Base-by-base conservation (phyloP, 2,797 vertebrate genomes). In the Poecile montanus region DNA sequence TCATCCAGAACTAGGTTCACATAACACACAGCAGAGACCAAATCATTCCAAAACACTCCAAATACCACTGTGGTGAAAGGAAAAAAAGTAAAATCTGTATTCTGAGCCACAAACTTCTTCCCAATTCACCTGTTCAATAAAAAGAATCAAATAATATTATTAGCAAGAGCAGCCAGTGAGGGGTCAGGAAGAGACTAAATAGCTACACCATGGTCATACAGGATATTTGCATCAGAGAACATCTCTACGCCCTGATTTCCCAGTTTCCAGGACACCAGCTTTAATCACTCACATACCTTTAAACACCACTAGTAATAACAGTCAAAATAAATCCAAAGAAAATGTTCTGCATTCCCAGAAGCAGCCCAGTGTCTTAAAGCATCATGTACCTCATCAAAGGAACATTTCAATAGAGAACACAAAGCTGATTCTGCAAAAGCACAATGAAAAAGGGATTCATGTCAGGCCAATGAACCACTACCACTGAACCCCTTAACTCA, bases 71-170 rank as follows among this genome's bases (percentile, higher is more conserved):
- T 17, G n/a, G n/a, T 42, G 22, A 27, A 91, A 84, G 34, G 66
- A 78, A 83, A 36, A 80, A 26, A 90, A 76, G 65, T 34, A 57
- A 83, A 85, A 88, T 71, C 50, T 75, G 65, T 72, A 83, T 68
- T 89, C 73, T n/a, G 87, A 85, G 44, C 58, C 75, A 92, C 19
- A 72, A 85, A 82, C 16, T 34, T 75, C 62, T 88, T 78, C 66
- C 51, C 22, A 47, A 56, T 76, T 81, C 75, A 83, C 25, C 47
- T 68, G 68, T 34, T 88, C 65, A 67, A 65, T 63, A 74, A 19
- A 92, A 85, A 91, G 86, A 85, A 71, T 47, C 50, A 89, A 77
- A 71, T 73, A 3, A 4, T 72, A 89, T 83, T 93, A 92, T 94
- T 83, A 91, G 75, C 34, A 74, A 62, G n/a, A 34, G 27, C 34